Evolutionary conservation across 2,888 invertebrate genomes (phyloP), one percentile per base, ranked within the genome.

Genomic region (Disparrhopalites patrizii): DNA sequence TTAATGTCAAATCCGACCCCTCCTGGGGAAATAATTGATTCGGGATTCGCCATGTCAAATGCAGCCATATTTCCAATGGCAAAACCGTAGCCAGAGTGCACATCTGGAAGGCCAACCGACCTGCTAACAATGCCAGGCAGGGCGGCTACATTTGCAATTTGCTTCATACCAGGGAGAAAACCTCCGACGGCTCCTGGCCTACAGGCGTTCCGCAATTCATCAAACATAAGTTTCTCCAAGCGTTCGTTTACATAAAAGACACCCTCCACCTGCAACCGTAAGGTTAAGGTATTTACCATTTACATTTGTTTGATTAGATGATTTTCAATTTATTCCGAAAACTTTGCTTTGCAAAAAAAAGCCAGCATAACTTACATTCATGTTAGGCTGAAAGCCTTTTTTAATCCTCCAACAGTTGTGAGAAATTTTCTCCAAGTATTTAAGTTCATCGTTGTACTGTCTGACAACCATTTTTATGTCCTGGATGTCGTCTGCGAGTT

Each of bases 31-130:
- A 96, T 96, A 70, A 99, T 91, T 5, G 98, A 90, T 70, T 87
- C 83, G 0, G 94, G 93, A 82, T 99, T 86, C 75, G 87, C 83
- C 81, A 93, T 88, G 81, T 99, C 98, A 82, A 99, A 99, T 3
- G 99, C 99, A 69, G 99, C 99, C 93, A 99, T 97, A 80, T 99
- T 99, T 61, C 97, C 96, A 79, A 99, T 99, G 15, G 99, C 98
- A 85, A 99, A 99, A 61, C 99, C 99, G 82, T 99, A 99, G 18
- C 99, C 99, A 3, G 97, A 93, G 80, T 98, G 98, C 20, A 98
- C 87, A 82, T 98, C 98, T 0, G 98, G 98, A 67, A 98, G 82
- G 2, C 97, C 98, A 66, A 98, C 89, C 0, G 97, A 97, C 75
- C 80, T 85, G 54, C 93, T 92, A 15, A 98, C 95, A 73, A 98